Evolutionary conservation across 2,797 vertebrate species (phyloP), one percentile per base, ranked within the genome.

Genomic region (Zalophus californianus): DNA sequence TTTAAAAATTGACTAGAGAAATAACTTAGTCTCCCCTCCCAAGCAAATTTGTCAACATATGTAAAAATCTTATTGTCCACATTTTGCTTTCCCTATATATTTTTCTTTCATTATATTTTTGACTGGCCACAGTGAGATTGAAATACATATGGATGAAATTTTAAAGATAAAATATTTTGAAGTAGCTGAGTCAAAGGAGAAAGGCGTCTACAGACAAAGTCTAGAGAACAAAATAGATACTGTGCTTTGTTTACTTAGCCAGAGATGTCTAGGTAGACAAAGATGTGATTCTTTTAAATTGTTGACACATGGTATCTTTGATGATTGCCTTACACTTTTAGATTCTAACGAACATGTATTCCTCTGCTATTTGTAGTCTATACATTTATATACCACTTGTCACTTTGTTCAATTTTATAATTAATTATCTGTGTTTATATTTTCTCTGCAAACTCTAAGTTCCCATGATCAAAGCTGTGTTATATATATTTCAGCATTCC

Each of bases 121-220:
- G 27, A 95, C 44, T 5, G 32, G n/a, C 38, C 72, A 93, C 0
- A 77, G 18, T 64, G 3, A 78, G 44, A 75, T 32, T 44, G 38
- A 72, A 93, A 95, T 32, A 54, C 7, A 1, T 13, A 29, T 82
- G 48, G 35, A 75, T n/a, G 62, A 87, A 94, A 64, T 64, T 93
- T 87, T 88, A 0, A 95, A 84, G 1, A 96, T 94, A 84, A 97
- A 85, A 12, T 83, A 96, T 41, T 78, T 95, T 38, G 5, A 72
- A 84, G 4, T 92, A 82, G 35, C 10, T 52, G 12, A 93, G 14
- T 94, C 3, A 84, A 94, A 92, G 18, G 2, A 78, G 75, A 35
- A 92, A 11, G 2, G 14, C 66, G 41, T 4, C 3, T 87, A 88
- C 1, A 20, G 18, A 35, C 21, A 92, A 56, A 18, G 0, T 6